Evolutionary conservation across 1,140 invertebrate species (phyloP), one percentile per base, ranked within the genome.

Genomic region (Cepaea nemoralis): DNA sequence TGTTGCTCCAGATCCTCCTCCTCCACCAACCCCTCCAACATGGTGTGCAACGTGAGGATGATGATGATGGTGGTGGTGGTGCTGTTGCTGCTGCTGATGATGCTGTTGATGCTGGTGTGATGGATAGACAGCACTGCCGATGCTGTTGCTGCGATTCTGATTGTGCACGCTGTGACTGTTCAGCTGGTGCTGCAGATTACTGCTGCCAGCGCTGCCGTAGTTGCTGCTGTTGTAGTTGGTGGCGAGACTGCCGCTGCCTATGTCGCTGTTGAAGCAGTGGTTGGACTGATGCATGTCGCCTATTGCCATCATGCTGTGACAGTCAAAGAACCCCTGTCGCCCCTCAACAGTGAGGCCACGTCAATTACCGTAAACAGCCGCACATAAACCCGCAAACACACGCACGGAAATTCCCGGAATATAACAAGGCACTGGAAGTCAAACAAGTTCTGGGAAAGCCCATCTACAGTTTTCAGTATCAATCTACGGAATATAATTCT

Each of bases 251-350:
- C 40, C 24, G 19, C 40, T 48, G 48, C 48, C n/a, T 48, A 3
- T 24, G 50, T 39, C 50, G 75, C 19, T 45, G 50, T 63, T 77
- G 50, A 24, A 77, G 55, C 50, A 63, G 0, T 3, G 39, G 33
- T 55, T 22, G 39, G 75, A 35, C 31, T 77, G 75, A 33, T 77
- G 55, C 75, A 59, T 59, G 33, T 77, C 48, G 39, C 75, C 31
- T 59, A 77, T 45, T 8, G 75, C 55, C 55, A 77, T 77, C 48
- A 77, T 77, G 55, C 75, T 77, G 50, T 31, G 37, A 27, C 35
- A 77, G 39, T 22, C 6, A n/a, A 3, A 50, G 24, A n/a, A 39
- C n/a, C 37, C 12, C 5, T 12, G 69, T 71, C 12, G 42, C 35
- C 8, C 42, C 73, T 42, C n/a, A n/a, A n/a, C n/a, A n/a, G n/a